Evolutionary conservation across 2,797 vertebrate genomes (phyloP).

Genomic region (Xiphorhynchus erythropygius): DNA sequence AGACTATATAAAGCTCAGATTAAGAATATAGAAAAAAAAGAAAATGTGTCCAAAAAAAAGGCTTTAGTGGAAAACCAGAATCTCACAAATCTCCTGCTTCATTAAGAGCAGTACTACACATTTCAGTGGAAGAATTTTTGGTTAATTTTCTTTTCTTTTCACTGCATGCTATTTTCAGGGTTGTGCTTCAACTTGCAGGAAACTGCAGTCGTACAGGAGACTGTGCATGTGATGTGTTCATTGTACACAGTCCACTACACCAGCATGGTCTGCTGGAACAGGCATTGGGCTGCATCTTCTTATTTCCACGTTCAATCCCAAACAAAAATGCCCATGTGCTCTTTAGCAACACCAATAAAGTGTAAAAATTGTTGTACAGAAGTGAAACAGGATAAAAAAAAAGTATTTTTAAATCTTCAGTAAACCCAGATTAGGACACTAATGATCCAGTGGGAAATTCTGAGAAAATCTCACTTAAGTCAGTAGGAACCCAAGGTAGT

Average conservation of each 20-base stretch:
- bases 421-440: not conserved
- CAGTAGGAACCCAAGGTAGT: not conserved
- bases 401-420: not conserved
- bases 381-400: not conserved
- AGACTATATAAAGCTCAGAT: slow-evolving; percentile 30
- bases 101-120: not conserved
- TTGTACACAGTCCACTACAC: not conserved
- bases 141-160: not conserved
- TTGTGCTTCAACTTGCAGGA: not conserved
- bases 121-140: not conserved
- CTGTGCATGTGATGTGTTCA: not conserved
- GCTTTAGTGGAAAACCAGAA: not conserved
- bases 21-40: not conserved
- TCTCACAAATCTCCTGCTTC: not conserved
- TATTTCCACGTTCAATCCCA: not conserved
- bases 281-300: not conserved
- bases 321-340: not conserved
- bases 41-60: not conserved
- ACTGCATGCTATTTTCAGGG: not conserved
- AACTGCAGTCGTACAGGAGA: not conserved
- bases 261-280: not conserved
- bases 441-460: not conserved
- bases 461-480: not conserved
- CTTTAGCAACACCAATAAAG: not conserved
- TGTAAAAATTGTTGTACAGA: not conserved